A percentile compares a stretch with the other conserved stretches of the same genome.
Evolutionary conservation across 2,797 vertebrate genomes (phyloP).

Genomic region (Thaleichthys pacificus): DNA sequence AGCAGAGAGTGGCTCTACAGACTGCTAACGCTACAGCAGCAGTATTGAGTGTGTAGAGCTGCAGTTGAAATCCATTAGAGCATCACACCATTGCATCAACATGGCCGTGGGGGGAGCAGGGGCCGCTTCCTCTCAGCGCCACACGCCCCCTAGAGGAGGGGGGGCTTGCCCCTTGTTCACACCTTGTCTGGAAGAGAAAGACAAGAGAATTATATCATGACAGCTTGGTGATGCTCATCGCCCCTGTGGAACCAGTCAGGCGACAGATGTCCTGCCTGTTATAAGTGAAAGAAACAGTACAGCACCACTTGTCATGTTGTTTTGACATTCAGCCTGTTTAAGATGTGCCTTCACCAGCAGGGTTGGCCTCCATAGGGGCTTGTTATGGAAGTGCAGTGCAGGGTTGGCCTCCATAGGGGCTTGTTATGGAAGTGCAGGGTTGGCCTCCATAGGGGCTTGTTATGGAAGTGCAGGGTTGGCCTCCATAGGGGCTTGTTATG

Average conservation of each 20-base stretch:
- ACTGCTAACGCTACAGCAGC: background rate
- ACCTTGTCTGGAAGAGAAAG: background rate
- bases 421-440: background rate
- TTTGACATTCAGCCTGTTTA: background rate
- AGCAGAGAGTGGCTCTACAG: too few species aligned
- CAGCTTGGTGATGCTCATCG: slow-evolving; percentile 14
- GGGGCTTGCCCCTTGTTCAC: background rate
- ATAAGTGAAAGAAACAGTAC: too few species aligned
- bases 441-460: too few species aligned
- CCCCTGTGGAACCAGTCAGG: background rate
- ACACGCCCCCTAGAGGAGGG: background rate
- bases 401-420: too few species aligned
- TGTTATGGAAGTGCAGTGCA: background rate
- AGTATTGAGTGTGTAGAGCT: background rate
- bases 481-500: too few species aligned
- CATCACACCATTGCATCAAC: background rate
- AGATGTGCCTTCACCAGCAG: background rate
- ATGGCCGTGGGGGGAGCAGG: background rate
- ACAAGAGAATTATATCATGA: background rate
- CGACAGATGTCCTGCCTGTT: background rate
- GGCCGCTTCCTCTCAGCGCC: background rate
- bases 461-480: background rate
- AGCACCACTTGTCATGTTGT: background rate
- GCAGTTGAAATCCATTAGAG: slow-evolving; percentile 7
- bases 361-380: too few species aligned